Conservation (phyloP, 2,113 vertebrate genomes). For the Otocyon megalotis region DNA sequence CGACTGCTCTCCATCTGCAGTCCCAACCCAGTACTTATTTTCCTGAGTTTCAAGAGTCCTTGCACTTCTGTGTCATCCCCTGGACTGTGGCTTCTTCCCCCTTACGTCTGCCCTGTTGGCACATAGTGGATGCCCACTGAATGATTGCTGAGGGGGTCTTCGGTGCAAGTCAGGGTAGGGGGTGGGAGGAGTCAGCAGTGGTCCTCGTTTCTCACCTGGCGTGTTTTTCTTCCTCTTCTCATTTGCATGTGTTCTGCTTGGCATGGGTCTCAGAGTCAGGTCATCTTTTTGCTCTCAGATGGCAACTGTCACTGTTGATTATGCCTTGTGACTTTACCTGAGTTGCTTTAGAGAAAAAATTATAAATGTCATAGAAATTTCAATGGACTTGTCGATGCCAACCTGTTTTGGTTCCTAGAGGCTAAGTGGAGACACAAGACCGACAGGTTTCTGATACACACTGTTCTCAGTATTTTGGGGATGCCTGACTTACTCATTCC, state of each 20-base stretch:
- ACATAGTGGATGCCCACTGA: too few species aligned
- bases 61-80: not conserved
- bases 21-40: not conserved
- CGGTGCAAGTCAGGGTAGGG: not conserved
- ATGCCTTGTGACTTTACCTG: conserved; percentile 69
- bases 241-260: not conserved
- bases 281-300: conserved; percentile 66
- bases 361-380: conserved; percentile 69
- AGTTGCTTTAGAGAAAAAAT: conserved; percentile 63
- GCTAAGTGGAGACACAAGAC: conserved; percentile 51
- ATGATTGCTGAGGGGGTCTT: accelerated
- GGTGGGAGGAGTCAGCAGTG: too few species aligned
- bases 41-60: not conserved
- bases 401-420: conserved; percentile 53
- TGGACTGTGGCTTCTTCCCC: too few species aligned
- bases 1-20: not conserved
- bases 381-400: conserved; percentile 59
- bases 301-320: conserved; percentile 68
- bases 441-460: conserved; percentile 23
- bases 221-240: not conserved
- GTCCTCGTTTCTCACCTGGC: not conserved
- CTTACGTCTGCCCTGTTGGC: accelerated
- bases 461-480: conserved; percentile 8
- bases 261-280: conserved; percentile 35
- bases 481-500: not conserved